These are phyloP conservation scores for human (Homo sapiens) DNA, from an alignment of 2,113 vertebrate genomes.

Conservation along the genomic window DNA sequence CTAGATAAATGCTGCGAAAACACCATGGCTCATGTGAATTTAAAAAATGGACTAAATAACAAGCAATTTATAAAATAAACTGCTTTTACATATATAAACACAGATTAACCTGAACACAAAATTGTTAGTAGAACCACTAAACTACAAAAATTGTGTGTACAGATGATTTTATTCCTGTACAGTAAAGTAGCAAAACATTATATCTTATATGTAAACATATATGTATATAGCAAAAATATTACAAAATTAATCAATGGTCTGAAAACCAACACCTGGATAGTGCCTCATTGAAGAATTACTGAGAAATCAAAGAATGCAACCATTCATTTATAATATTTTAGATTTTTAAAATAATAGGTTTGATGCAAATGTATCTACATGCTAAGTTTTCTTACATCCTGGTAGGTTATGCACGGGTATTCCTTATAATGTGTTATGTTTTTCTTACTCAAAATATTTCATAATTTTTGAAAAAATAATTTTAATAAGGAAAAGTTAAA, in stretches of 20 bases:
- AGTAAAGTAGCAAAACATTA: background rate
- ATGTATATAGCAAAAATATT: background rate
- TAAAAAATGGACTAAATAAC: background rate
- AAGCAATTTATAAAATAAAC: background rate
- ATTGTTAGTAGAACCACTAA: background rate
- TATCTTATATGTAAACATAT: background rate
- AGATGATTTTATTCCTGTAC: background rate
- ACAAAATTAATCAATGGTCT: background rate
- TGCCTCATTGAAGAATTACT: background rate
- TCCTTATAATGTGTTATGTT: background rate
- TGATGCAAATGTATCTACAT: background rate
- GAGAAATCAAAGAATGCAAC: background rate
- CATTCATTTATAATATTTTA: background rate
- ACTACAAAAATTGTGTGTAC: background rate
- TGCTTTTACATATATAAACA: background rate
- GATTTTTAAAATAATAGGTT: background rate
- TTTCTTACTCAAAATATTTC: background rate
- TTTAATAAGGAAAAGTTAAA: slow-evolving; percentile 23
- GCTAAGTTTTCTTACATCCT: background rate
- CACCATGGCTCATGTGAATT: background rate
- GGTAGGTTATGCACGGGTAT: background rate
- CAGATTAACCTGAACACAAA: background rate
- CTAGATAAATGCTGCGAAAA: background rate
- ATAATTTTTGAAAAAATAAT: background rate
- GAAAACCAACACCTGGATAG: background rate